Evolutionary conservation across 2,113 vertebrate species (phyloP), one percentile per base, ranked within the genome.

Genomic region (Daubentonia madagascariensis): DNA sequence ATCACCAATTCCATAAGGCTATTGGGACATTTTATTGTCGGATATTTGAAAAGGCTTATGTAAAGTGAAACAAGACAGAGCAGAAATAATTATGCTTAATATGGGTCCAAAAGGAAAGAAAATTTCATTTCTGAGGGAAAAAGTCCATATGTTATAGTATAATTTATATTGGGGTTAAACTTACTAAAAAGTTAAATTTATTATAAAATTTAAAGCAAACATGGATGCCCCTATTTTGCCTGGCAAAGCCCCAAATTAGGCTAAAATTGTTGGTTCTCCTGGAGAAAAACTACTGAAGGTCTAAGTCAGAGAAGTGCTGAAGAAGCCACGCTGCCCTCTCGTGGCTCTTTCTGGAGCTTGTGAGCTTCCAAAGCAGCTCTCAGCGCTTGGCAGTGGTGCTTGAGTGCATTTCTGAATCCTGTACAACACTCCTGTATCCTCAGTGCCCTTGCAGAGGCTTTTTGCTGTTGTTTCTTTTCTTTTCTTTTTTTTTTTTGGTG

Each of bases 321-420:
- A 32, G 63, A 7, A 30, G 61, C 28, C 75, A 22, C 37, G 6
- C 32, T 37, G 35, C 50, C 59, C 28, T 32, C 78, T 50, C 25
- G 25, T 28, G 85, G 85, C 37, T 1, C 59, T 43, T 1, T 2
- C n/a, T 11, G 0, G 1, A n/a, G 35, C 61, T 48, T 12, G 48
- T 59, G 5, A 6, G 32, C 52, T 52, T 16, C 54, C 54, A 57
- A 22, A 54, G 52, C 52, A 18, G 18, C 5, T 1, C 17, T 54
- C 4, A 6, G 52, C 30, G 0, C 17, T 17, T 22, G 0, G 6
- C 37, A 0, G 6, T 35, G 23, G 50, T 5, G 40, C 30, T 18
- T 0, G 5, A 6, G 25, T 3, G n/a, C 8, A 3, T 32, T 14
- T 16, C 83, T 18, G 35, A 13, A 1, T 28, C 4, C 1, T 10